Percentiles rank a stretch among this genome's conserved stretches.
These are phyloP conservation scores for Trichacis sp. DNA, from an alignment of 2,888 invertebrate species.

Conservation along the genomic window DNA sequence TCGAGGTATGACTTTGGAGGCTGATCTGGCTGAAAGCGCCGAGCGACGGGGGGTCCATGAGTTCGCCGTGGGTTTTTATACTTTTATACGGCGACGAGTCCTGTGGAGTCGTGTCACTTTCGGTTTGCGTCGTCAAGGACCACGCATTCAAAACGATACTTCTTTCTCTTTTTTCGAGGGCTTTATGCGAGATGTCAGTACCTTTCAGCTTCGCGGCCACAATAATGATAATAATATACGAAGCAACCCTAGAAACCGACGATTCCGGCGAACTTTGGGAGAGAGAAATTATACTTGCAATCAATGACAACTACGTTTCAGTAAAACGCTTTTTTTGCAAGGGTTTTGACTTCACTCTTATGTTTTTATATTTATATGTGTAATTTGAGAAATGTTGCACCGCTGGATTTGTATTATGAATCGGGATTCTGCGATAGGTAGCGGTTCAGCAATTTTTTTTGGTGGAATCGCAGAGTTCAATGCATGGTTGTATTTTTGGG, in stretches of 20 bases:
- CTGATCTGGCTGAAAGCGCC: slow-evolving; percentile 52
- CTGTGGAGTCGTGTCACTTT: slow-evolving; percentile 51
- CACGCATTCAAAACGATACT: slow-evolving; percentile 61
- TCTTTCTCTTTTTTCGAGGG: slow-evolving; percentile 34
- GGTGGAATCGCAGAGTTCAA: no score
- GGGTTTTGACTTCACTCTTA: no score
- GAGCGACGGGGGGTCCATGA: slow-evolving; percentile 59
- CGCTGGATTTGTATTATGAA: no score
- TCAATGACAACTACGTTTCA: background rate
- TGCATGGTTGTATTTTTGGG: no score
- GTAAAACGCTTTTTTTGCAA: background rate
- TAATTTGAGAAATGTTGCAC: no score
- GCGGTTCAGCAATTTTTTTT: no score
- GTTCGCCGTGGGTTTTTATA: slow-evolving; percentile 38
- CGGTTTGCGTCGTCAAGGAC: slow-evolving; percentile 47
- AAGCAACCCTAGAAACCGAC: slow-evolving; percentile 8
- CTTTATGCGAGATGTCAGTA: slow-evolving; percentile 32
- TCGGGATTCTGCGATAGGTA: no score
- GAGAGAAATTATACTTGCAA: slow-evolving; percentile 1
- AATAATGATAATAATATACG: slow-evolving; percentile 27
- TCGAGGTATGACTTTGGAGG: slow-evolving; percentile 61
- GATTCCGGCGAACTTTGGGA: background rate
- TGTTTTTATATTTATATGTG: no score
- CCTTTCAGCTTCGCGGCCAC: slow-evolving; percentile 27
- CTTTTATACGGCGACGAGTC: slow-evolving; percentile 42